Base-by-base conservation (phyloP, 2,888 invertebrate genomes). In the Julus scandinavius region DNA sequence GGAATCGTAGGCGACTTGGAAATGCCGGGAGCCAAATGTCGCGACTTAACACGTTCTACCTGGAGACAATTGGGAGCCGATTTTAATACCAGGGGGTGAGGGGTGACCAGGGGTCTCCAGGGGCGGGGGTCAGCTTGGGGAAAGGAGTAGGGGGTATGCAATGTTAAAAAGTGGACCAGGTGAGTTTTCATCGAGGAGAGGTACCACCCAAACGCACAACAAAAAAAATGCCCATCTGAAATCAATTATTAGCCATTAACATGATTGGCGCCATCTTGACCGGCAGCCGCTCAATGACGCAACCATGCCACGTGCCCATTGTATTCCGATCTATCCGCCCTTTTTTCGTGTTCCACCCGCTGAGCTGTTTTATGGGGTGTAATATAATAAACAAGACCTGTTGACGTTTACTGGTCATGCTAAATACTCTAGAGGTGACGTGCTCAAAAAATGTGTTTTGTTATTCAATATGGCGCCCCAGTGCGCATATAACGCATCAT, bases 1-100 rank as follows among this genome's bases (percentile, higher is more conserved):
- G 4, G 72, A 72, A 7, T 72, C 29, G 49, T n/a, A 85, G 85
- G 85, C 85, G 85, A 49, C 85, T 85, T 4, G n/a, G 40, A 29
- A 41, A 40, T 41, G 85, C 45, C 85, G n/a, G 41, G 41, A 85
- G 85, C 45, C 85, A 85, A 49, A 41, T 85, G 85, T 85, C 85
- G 85, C 85, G 85, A 85, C 85, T 85, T n/a, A 40, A 40, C 40
- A 2, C 45, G 20, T 20, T 72, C 29, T 20, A 72, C 72, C 72
- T 72, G 72, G 72, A 72, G 72, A 72, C 72, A 72, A 72, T 72
- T 72, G 72, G 72, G 72, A 72, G 72, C 72, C 72, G 4, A 29
- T 72, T 72, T 72, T n/a, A 72, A 72, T 72, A 72, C 72, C 72
- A 72, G 72, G 72, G 72, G 72, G 63, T 5, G 41, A 45, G 41